These are phyloP conservation scores for Phaenicophaeus curvirostris DNA, from an alignment of 2,797 vertebrate species.

Conservation along the genomic window DNA sequence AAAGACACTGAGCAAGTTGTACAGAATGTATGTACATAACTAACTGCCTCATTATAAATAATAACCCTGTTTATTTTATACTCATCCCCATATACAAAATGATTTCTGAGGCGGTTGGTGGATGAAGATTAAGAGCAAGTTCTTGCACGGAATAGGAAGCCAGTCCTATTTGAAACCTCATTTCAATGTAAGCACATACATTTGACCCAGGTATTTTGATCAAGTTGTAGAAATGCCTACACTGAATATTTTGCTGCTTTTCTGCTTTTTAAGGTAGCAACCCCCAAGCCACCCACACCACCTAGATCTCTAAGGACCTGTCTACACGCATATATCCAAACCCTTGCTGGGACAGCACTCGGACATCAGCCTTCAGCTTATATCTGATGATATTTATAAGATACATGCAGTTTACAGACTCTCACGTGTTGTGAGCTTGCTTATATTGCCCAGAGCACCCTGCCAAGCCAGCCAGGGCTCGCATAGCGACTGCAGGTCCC, in stretches of 20 bases:
- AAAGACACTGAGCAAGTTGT: conserved; percentile 2
- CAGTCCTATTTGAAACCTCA: not conserved
- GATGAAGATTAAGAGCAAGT: not conserved
- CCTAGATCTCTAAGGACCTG: not conserved
- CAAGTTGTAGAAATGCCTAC: not conserved
- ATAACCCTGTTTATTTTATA: not conserved
- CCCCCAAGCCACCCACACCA: not conserved
- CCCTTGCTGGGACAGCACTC: not conserved
- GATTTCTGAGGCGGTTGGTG: not conserved
- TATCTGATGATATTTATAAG: not conserved
- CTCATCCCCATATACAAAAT: not conserved
- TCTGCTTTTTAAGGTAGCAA: not conserved
- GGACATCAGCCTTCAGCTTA: not conserved
- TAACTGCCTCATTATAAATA: conserved; percentile 35
- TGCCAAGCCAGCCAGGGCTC: rapidly evolving
- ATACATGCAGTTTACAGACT: not conserved
- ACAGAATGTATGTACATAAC: not conserved
- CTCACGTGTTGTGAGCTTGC: rapidly evolving
- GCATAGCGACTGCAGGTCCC: rapidly evolving
- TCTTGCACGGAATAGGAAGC: not conserved
- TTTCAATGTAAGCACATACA: not conserved
- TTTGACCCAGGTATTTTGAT: not conserved
- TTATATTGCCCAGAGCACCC: rapidly evolving
- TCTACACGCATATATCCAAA: not conserved
- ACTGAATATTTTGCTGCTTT: not conserved